Evolutionary conservation across 1,140 invertebrate species (phyloP).

Genomic region (Trichonephila inaurata): DNA sequence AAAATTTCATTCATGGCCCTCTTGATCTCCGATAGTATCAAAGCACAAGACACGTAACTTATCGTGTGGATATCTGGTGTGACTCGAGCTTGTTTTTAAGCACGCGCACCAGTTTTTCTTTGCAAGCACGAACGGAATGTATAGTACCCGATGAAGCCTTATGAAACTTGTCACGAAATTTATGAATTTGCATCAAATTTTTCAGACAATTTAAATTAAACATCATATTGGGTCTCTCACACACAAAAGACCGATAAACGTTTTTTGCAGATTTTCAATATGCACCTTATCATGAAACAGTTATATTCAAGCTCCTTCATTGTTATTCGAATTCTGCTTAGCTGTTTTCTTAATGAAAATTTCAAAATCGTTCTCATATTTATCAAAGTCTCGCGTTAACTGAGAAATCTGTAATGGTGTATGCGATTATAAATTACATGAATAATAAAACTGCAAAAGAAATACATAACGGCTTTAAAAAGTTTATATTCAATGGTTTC

Average conservation of each 20-base stretch:
- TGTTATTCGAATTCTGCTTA: neutral
- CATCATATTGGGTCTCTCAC: neutral
- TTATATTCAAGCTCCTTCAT: neutral
- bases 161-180: slow-evolving; percentile 68
- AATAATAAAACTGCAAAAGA: too few species aligned
- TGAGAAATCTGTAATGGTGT: too few species aligned
- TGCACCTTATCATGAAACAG: neutral
- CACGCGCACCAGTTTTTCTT: slow-evolving; percentile 60
- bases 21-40: slow-evolving; percentile 62
- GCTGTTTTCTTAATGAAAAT: neutral
- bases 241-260: neutral
- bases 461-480: too few species aligned
- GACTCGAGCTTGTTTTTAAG: slow-evolving; percentile 70
- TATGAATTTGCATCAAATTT: slow-evolving; percentile 51
- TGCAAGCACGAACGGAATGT: slow-evolving; percentile 60
- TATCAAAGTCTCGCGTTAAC: too few species aligned
- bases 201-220: slow-evolving; percentile 51
- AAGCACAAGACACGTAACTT: slow-evolving; percentile 69
- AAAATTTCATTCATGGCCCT: slow-evolving; percentile 72
- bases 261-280: neutral
- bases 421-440: too few species aligned
- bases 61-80: slow-evolving; percentile 63
- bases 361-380: too few species aligned
- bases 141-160: slow-evolving; percentile 23
- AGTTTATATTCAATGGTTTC: too few species aligned